phyloP scores from a whole-genome alignment of 2,888 invertebrate genomes.

The Cephus runcator region DNA sequence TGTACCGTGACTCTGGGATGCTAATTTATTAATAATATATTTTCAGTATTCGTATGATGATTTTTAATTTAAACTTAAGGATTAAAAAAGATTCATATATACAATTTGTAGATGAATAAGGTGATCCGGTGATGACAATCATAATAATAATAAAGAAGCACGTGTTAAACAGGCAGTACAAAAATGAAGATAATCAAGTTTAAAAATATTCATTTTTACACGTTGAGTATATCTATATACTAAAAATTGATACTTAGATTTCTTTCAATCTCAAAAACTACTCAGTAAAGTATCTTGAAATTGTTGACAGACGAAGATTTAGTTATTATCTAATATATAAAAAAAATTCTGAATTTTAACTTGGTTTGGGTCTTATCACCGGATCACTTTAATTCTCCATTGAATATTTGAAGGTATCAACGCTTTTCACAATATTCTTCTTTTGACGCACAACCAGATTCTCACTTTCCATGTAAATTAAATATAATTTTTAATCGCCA shows the following conservation, averaged over 20 bases:
- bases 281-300: constrained; percentile 2
- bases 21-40: constrained; percentile 4
- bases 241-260: too few relatives aligned
- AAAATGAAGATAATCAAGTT: neutral
- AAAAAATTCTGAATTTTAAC: too few relatives aligned
- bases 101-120: neutral
- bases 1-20: neutral
- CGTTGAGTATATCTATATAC: too few relatives aligned
- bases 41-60: constrained; percentile 7
- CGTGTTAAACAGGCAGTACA: neutral
- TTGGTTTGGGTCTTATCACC: too few relatives aligned
- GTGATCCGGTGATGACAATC: too few relatives aligned
- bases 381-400: constrained; percentile 8
- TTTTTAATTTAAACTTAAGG: neutral
- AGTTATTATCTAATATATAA: too few relatives aligned
- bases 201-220: too few relatives aligned
- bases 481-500: constrained; percentile 9
- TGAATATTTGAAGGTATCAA: constrained; percentile 2
- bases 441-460: constrained; percentile 32
- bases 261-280: too few relatives aligned
- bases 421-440: constrained; percentile 14
- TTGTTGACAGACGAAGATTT: too few relatives aligned
- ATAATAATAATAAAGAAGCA: too few relatives aligned
- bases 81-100: neutral
- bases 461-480: constrained; percentile 31